Evolutionary conservation across 2,888 invertebrate genomes (phyloP).

Genomic region (Cenopis cana): DNA sequence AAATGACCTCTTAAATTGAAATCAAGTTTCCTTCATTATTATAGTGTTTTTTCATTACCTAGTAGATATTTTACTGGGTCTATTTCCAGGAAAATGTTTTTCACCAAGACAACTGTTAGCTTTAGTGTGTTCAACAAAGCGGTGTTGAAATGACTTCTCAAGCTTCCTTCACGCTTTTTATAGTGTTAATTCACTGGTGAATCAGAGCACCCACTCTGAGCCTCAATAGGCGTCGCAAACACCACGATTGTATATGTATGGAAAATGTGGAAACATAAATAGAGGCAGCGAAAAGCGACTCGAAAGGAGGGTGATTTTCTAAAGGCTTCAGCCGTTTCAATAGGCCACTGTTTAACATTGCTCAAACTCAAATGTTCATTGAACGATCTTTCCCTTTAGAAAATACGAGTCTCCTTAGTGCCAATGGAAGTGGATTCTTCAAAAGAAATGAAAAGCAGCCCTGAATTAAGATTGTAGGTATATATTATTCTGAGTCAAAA

Average conservation of each 20-base stretch:
- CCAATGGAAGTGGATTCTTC: slow-evolving; percentile 42
- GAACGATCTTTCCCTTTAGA: slow-evolving; percentile 77
- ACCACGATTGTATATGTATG: slow-evolving; percentile 72
- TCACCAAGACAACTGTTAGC: too few relatives aligned
- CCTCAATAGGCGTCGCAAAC: slow-evolving; percentile 68
- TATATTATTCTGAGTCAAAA: slow-evolving; percentile 24
- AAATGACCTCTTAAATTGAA: too few relatives aligned
- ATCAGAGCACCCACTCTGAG: slow-evolving; percentile 66
- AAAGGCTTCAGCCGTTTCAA: slow-evolving; percentile 79
- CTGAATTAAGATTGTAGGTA: slow-evolving; percentile 37
- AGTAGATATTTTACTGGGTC: too few relatives aligned
- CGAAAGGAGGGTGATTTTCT: slow-evolving; percentile 80
- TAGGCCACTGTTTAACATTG: slow-evolving; percentile 79
- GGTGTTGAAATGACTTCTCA: slow-evolving; percentile 50
- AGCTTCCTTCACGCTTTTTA: slow-evolving; percentile 55
- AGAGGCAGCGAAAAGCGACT: slow-evolving; percentile 73
- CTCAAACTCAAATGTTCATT: slow-evolving; percentile 60
- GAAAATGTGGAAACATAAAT: slow-evolving; percentile 81
- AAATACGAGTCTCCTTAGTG: slow-evolving; percentile 47
- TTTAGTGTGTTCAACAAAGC: slow-evolving; percentile 6
- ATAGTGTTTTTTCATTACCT: too few relatives aligned
- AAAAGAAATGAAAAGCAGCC: slow-evolving; percentile 32
- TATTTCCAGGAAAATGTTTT: too few relatives aligned
- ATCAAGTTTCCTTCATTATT: too few relatives aligned
- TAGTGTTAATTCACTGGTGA: slow-evolving; percentile 78